Evolutionary conservation across 2,113 vertebrate genomes (phyloP), one percentile per base, ranked within the genome.

Genomic region (Trichomycterus rosablanca): DNA sequence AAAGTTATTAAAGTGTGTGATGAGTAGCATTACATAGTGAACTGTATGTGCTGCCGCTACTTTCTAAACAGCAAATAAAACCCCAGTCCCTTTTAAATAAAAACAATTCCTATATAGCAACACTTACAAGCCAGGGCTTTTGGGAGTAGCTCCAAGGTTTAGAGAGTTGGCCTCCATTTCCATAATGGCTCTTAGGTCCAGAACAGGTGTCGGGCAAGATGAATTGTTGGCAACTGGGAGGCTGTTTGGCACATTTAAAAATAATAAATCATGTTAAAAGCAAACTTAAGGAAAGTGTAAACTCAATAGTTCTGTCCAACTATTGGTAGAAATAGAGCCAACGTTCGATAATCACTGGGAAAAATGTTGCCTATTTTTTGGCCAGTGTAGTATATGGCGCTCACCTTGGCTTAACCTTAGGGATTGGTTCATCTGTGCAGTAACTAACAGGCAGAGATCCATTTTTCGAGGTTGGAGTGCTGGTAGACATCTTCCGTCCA

Each of bases 181-280:
- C 94, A 98, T 97, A 76, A 98, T 95, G 51, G 90, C 88, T 85
- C 95, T 89, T 42, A 98, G 88, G 80, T 97, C 91, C 87, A 95
- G 64, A 52, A 93, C 87, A 70, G 92, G 90, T 75, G 90, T 54
- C 9, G 88, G 71, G 83, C 85, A 72, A 37, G 80, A 69, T 53
- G 87, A 83, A 75, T 91, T 94, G 76, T 53, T n/a, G n/a, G n/a
- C n/a, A n/a, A n/a, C n/a, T n/a, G n/a, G n/a, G n/a, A n/a, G n/a
- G n/a, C n/a, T n/a, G n/a, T n/a, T n/a, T n/a, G n/a, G n/a, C n/a
- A n/a, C n/a, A n/a, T n/a, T n/a, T n/a, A n/a, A n/a, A n/a, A n/a
- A n/a, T n/a, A n/a, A n/a, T n/a, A n/a, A n/a, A n/a, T n/a, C n/a
- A n/a, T n/a, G n/a, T n/a, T n/a, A n/a, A n/a, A n/a, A n/a, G n/a